Conservation (phyloP, 2,888 invertebrate species). For the Mesochorus sp. region DNA sequence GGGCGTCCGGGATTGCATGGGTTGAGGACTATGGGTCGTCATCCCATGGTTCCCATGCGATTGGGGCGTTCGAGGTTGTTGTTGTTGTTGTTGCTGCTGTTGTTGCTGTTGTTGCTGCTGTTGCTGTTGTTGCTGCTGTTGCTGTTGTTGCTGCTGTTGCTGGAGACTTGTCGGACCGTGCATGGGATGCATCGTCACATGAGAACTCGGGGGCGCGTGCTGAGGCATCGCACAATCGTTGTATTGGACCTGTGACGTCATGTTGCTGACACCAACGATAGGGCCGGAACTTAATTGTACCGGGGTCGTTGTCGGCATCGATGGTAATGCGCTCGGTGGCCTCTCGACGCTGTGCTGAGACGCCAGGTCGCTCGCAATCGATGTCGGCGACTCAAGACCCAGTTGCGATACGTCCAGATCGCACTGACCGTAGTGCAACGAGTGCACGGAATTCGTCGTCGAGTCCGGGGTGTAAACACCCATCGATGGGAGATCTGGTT, state of each 20-base stretch:
- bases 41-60: conserved; percentile 74
- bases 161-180: conserved; percentile 80
- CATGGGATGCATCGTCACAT: conserved; percentile 77
- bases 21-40: conserved; percentile 75
- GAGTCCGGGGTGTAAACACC: conserved; percentile 94
- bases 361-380: conserved; percentile 93
- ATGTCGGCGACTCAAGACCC: conserved; percentile 94
- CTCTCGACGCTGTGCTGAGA: conserved; percentile 88
- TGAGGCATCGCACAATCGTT: conserved; percentile 89
- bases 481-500: conserved; percentile 89
- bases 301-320: conserved; percentile 75
- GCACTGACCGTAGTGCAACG: conserved; percentile 90
- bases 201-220: conserved; percentile 83
- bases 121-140: too few species aligned
- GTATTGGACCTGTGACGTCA: conserved; percentile 82
- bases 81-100: too few species aligned
- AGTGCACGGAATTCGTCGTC: conserved; percentile 91
- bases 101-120: too few species aligned
- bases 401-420: conserved; percentile 93
- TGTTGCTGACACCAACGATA: conserved; percentile 71
- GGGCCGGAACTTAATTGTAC: conserved; percentile 72
- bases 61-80: conserved; percentile 82
- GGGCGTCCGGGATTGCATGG: conserved; percentile 76
- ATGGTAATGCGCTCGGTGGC: conserved; percentile 85
- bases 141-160: too few species aligned